These are phyloP conservation scores for Leuciscus waleckii DNA, from an alignment of 2,797 vertebrate genomes.

Conservation along the genomic window DNA sequence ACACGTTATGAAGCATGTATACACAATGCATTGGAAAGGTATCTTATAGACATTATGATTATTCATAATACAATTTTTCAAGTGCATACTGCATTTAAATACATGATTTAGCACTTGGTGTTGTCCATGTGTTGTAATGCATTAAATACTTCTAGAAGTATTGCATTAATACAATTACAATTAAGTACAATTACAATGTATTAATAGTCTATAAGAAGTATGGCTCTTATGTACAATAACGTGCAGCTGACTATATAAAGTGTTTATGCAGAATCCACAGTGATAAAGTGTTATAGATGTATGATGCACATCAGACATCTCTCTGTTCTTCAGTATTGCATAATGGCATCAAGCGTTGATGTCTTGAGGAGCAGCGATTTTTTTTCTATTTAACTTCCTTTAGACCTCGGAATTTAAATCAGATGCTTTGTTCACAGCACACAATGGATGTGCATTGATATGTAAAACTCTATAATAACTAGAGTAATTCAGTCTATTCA, in stretches of 20 bases:
- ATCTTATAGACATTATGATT: not conserved
- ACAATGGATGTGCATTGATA: conserved; percentile 13
- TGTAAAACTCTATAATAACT: not conserved
- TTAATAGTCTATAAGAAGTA: not conserved
- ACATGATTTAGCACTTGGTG: not conserved
- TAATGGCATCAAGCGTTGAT: not conserved
- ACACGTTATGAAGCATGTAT: not conserved
- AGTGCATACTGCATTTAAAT: not conserved
- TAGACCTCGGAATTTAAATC: not conserved
- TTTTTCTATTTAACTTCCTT: not conserved
- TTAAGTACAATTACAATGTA: not conserved
- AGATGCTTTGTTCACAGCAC: conserved; percentile 4
- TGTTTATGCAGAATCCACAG: not conserved
- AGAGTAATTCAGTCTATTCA: not conserved
- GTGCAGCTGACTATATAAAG: not conserved
- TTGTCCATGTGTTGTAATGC: not conserved
- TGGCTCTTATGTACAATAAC: not conserved
- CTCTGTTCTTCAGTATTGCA: not conserved
- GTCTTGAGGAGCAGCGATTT: not conserved
- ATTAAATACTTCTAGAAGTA: not conserved
- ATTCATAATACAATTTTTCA: not conserved
- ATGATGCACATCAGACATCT: not conserved
- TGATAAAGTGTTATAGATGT: not conserved
- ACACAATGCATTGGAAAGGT: not conserved
- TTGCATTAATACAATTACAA: no score